phyloP scores from a whole-genome alignment of 1,140 invertebrate genomes.

The Drosophila bocqueti region DNA sequence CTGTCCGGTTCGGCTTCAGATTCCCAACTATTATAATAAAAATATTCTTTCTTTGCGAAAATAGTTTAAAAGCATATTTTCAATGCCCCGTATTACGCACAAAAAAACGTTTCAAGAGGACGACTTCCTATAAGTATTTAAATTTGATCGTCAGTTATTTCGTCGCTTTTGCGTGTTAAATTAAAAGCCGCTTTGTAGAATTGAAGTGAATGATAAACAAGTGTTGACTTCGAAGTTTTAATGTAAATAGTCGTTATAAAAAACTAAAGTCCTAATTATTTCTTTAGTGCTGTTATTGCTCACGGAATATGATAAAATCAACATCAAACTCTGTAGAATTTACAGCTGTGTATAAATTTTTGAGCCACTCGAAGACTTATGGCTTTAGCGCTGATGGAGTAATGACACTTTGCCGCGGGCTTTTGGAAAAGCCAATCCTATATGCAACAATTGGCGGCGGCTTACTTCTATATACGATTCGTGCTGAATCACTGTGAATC shows the following conservation, averaged over 20 bases:
- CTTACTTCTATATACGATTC: slow-evolving; percentile 35
- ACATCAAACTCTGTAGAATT: neutral
- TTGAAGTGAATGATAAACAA: neutral
- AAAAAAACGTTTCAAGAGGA: neutral
- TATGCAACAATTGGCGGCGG: slow-evolving; percentile 47
- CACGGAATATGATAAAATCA: neutral
- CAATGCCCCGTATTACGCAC: too few relatives aligned
- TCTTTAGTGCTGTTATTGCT: neutral
- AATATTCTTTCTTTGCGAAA: neutral
- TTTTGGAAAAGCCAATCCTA: slow-evolving; percentile 65
- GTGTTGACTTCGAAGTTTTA: too few relatives aligned
- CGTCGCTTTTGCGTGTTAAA: neutral
- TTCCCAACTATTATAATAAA: neutral
- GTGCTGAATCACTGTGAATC: slow-evolving; percentile 62
- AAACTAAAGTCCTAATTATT: neutral
- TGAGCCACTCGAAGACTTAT: slow-evolving; percentile 58
- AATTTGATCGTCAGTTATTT: neutral
- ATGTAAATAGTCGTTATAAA: too few relatives aligned
- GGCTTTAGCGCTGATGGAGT: slow-evolving; percentile 50
- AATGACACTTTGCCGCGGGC: slow-evolving; percentile 44
- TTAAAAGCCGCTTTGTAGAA: neutral
- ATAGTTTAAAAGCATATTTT: neutral
- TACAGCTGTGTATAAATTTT: slow-evolving; percentile 19
- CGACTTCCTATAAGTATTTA: neutral
- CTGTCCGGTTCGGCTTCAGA: neutral